Percentiles rank a stretch among this genome's conserved stretches.
These are phyloP conservation scores for Agrotis exclamationis DNA, from an alignment of 2,888 invertebrate species.

Conservation along the genomic window DNA sequence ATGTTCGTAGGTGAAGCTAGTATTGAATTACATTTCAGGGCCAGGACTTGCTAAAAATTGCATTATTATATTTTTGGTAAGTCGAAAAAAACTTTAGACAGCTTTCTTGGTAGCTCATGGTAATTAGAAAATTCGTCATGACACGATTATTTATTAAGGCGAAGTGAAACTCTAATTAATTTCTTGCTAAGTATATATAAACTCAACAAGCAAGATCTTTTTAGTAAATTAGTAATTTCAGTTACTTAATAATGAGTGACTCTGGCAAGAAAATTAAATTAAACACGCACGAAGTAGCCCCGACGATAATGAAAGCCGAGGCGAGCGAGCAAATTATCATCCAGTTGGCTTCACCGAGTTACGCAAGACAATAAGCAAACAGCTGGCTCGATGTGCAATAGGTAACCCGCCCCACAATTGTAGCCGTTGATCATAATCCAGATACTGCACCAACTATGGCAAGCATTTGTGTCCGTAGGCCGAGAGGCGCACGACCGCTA, in stretches of 20 bases:
- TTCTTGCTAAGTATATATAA: constrained; percentile 26
- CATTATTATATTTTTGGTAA: background rate
- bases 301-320: constrained; percentile 85
- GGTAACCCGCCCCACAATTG: constrained; percentile 83
- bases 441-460: constrained; percentile 84
- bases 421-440: constrained; percentile 84
- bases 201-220: constrained; percentile 58
- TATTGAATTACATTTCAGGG: background rate
- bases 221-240: constrained; percentile 70
- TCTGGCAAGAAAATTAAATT: constrained; percentile 84
- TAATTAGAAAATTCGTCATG: background rate
- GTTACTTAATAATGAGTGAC: constrained; percentile 74
- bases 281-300: constrained; percentile 86
- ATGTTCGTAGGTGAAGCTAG: background rate
- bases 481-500: constrained; percentile 84
- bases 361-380: constrained; percentile 88
- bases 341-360: constrained; percentile 85
- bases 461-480: constrained; percentile 83
- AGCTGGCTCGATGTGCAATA: constrained; percentile 85
- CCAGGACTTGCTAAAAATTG: background rate
- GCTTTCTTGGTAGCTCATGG: background rate
- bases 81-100: background rate
- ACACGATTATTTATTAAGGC: constrained; percentile 5
- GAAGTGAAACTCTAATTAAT: constrained; percentile 36
- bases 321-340: constrained; percentile 86